Percentiles rank a stretch among this genome's conserved stretches.
These are phyloP conservation scores for Theonella swinhoei DNA, from an alignment of 37 sponge, comb jelly and placozoan species.

Conservation along the genomic window DNA sequence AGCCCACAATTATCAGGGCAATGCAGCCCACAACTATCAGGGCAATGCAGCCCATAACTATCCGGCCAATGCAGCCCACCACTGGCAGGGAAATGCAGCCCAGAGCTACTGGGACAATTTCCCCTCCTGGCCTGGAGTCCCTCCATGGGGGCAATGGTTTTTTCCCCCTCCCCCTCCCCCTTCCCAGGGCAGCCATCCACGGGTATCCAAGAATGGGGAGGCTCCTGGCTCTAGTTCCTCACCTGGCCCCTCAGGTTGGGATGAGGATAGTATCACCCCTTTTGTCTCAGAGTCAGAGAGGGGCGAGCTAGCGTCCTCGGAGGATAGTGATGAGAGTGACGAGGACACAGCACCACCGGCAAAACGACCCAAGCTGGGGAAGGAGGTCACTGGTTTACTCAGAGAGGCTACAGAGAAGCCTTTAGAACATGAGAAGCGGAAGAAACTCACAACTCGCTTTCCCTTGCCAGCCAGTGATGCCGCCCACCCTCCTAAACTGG, in stretches of 20 bases:
- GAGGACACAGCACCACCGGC: not conserved
- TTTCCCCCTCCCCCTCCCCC: not conserved
- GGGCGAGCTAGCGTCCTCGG: not conserved
- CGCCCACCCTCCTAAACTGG: constrained; percentile 24
- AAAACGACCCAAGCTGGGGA: not conserved
- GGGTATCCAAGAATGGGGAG: not conserved
- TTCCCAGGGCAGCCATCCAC: not conserved
- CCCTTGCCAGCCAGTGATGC: constrained; percentile 27
- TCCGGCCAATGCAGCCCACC: no score
- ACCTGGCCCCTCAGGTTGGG: not conserved
- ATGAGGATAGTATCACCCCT: not conserved
- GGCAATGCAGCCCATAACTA: not conserved
- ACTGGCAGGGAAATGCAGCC: constrained; percentile 1
- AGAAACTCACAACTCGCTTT: not conserved
- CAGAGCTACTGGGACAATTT: not conserved
- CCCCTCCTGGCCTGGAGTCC: not conserved
- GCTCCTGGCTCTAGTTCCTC: not conserved
- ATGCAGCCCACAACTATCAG: no score
- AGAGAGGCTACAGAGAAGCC: not conserved
- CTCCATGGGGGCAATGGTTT: not conserved
- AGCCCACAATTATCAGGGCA: constrained; percentile 4
- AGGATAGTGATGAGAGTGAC: not conserved
- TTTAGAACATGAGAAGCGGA: constrained; percentile 19
- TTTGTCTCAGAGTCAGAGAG: constrained; percentile 3
- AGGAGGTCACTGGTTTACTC: not conserved